Percentiles rank a stretch among this genome's conserved stretches.
phyloP scores from a whole-genome alignment of 2,797 vertebrate genomes.

The Dermochelys coriacea region DNA sequence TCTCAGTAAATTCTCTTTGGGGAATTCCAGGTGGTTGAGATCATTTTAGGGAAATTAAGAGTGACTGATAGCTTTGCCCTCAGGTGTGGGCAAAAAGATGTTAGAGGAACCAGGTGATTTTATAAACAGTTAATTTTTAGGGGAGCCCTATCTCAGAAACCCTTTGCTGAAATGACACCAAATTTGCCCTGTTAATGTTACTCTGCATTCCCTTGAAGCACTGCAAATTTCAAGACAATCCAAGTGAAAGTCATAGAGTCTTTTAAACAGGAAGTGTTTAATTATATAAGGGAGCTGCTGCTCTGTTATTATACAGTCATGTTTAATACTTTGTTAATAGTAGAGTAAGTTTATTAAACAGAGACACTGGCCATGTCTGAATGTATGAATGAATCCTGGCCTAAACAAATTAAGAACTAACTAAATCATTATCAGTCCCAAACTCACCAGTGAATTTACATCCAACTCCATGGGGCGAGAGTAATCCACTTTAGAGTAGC shows the following conservation, averaged over 20 bases:
- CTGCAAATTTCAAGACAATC: background rate
- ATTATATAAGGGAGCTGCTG: background rate
- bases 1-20: too few species aligned
- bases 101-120: accelerated
- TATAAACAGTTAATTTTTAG: background rate
- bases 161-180: background rate
- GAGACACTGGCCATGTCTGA: background rate
- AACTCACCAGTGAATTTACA: background rate
- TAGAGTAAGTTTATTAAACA: background rate
- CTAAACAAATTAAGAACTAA: background rate
- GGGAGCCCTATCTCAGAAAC: background rate
- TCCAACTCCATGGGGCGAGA: background rate
- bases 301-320: background rate
- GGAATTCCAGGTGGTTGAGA: background rate
- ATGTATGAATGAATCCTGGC: background rate
- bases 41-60: background rate
- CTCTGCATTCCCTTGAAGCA: background rate
- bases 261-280: background rate
- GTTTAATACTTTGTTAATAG: background rate
- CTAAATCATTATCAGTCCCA: background rate
- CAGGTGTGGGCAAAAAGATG: background rate
- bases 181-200: background rate
- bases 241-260: background rate
- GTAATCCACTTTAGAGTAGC: background rate
- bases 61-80: background rate